These are phyloP conservation scores for Cantharis nigra DNA, from an alignment of 2,888 invertebrate genomes.

Conservation along the genomic window DNA sequence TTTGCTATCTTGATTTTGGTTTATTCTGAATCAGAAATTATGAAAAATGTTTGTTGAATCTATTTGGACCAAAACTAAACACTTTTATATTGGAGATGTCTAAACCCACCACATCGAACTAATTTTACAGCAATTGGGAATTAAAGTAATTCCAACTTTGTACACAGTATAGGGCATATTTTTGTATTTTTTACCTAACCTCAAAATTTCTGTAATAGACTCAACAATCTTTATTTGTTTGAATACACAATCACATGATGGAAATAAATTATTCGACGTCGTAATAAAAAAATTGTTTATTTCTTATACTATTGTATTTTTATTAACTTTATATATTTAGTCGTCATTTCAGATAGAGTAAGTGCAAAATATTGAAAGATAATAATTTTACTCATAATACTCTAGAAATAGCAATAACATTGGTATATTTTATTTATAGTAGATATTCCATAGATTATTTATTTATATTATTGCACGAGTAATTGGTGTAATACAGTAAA, in stretches of 20 bases:
- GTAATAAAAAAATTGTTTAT: not conserved
- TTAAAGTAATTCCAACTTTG: too few relatives aligned
- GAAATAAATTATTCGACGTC: not conserved
- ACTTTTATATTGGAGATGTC: too few relatives aligned
- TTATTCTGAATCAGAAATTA: too few relatives aligned
- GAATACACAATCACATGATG: not conserved
- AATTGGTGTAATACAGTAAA: not conserved
- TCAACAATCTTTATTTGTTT: not conserved
- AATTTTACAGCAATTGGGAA: too few relatives aligned
- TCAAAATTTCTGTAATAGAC: not conserved
- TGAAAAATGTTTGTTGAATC: too few relatives aligned
- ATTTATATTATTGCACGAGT: not conserved
- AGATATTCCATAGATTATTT: not conserved
- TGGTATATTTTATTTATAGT: not conserved
- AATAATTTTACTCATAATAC: not conserved
- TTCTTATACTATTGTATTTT: not conserved
- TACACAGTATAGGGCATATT: too few relatives aligned
- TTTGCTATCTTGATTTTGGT: too few relatives aligned
- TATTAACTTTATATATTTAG: not conserved
- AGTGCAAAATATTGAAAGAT: not conserved
- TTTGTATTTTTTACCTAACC: not conserved
- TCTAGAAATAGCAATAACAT: not conserved
- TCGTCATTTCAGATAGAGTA: not conserved
- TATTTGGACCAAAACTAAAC: too few relatives aligned
- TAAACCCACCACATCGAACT: too few relatives aligned